Evolutionary conservation across 2,888 invertebrate species (phyloP).

Genomic region (Machimus rusticus): DNA sequence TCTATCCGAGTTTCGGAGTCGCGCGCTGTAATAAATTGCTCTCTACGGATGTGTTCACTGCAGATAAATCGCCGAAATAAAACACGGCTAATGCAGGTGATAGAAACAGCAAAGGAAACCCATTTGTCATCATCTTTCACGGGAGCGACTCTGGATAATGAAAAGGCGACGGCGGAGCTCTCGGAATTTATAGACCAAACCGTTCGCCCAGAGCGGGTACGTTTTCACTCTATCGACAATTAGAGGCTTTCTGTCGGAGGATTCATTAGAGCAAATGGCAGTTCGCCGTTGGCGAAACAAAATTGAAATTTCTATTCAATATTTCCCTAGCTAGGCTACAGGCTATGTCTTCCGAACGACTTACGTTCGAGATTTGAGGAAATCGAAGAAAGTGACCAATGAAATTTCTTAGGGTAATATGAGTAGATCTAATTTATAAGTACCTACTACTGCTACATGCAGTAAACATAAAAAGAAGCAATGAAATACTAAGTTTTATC

Average conservation of each 20-base stretch:
- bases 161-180: not conserved
- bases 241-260: not conserved
- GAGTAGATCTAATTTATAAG: not conserved
- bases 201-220: not conserved
- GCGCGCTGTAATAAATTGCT: not conserved
- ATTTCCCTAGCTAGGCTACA: not conserved
- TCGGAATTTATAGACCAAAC: not conserved
- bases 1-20: not conserved
- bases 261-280: not conserved
- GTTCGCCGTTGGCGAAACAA: not conserved
- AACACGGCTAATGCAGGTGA: not conserved
- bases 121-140: constrained; percentile 1
- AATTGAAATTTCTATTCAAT: not conserved
- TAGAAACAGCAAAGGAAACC: not conserved
- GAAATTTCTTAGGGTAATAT: not conserved
- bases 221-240: not conserved
- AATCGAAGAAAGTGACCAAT: no score
- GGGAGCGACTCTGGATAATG: not conserved
- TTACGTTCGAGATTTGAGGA: not conserved
- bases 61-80: not conserved
- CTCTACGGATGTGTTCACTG: not conserved
- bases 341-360: not conserved
- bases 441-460: not conserved
- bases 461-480: no score
- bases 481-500: no score